Base-by-base conservation (phyloP, 2,113 vertebrate genomes). In the Grantiella picta region DNA sequence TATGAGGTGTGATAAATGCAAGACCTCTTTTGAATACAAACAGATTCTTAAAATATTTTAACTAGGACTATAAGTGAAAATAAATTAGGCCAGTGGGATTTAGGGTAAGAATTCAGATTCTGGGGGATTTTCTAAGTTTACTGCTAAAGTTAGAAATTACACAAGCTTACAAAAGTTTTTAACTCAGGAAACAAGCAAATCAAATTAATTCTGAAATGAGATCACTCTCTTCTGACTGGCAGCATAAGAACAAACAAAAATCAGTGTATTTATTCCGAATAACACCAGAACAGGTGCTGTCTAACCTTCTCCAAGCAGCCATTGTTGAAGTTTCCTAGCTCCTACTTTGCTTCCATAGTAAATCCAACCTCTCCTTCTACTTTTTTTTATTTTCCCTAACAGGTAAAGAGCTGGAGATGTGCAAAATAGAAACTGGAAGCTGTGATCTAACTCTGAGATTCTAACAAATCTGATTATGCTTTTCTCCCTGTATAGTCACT, bases 21-120 rank as follows among this genome's bases (percentile, higher is more conserved):
- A 97, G 93, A 79, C 36, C 97, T 98, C 75, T 91, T 95, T 86
- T 97, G 97, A 98, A 98, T 95, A 97, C 98, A 97, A 98, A 98
- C 97, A 98, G 97, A 98, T 98, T 98, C 97, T 97, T 97, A 61
- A 97, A 97, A 98, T 98, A 98, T 98, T 98, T 98, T 98, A 97
- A 97, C 97, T 95, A 95, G 95, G 86, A 89, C 90, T 95, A 90
- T 91, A 97, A 97, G 94, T 91, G 96, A 97, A 97, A 95, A 95
- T 94, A 97, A 98, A 98, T 95, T 76, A 97, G 97, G 52, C 98
- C 95, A 31, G 31, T 53, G 98, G 97, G 97, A 96, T 83, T 94
- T 94, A 42, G 42, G 77, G 77, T 84, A 96, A 96, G 44, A 96
- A 96, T 84, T 95, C 79, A 94, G 95, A 97, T 97, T 96, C 86